These are phyloP conservation scores for Silurus aristotelis DNA, from an alignment of 2,797 vertebrate genomes.

Conservation along the genomic window DNA sequence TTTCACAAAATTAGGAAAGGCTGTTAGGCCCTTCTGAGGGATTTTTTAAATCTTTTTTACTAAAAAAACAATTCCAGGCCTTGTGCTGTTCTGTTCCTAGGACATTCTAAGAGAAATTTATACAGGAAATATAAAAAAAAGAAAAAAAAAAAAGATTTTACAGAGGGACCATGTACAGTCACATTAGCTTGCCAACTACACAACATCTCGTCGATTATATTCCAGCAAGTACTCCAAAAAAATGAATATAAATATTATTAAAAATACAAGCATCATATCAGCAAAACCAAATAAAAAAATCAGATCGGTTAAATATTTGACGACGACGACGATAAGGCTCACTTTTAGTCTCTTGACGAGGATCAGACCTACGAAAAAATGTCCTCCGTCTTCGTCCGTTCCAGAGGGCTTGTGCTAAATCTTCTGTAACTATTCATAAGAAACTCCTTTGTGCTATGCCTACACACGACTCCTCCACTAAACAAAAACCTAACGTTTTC, in stretches of 20 bases:
- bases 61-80: conserved; percentile 28
- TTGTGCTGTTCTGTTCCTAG: conserved; percentile 46
- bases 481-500: conserved; percentile 34
- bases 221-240: conserved; percentile 67
- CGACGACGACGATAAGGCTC: conserved; percentile 80
- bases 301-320: conserved; percentile 75
- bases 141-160: neutral
- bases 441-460: conserved; percentile 66
- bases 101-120: conserved; percentile 43
- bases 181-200: conserved; percentile 77
- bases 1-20: neutral
- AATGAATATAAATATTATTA: conserved; percentile 60
- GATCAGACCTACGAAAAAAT: conserved; percentile 62
- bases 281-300: conserved; percentile 70
- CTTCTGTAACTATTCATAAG: conserved; percentile 63
- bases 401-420: conserved; percentile 73
- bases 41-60: neutral
- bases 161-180: conserved; percentile 69
- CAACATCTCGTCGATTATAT: conserved; percentile 75
- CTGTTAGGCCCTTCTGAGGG: neutral
- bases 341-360: conserved; percentile 64
- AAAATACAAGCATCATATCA: conserved; percentile 71
- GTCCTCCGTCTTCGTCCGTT: conserved; percentile 60
- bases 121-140: conserved; percentile 68
- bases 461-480: conserved; percentile 64